These are phyloP conservation scores for Myotis lucifugus DNA, from an alignment of 2,113 vertebrate genomes.

Conservation along the genomic window DNA sequence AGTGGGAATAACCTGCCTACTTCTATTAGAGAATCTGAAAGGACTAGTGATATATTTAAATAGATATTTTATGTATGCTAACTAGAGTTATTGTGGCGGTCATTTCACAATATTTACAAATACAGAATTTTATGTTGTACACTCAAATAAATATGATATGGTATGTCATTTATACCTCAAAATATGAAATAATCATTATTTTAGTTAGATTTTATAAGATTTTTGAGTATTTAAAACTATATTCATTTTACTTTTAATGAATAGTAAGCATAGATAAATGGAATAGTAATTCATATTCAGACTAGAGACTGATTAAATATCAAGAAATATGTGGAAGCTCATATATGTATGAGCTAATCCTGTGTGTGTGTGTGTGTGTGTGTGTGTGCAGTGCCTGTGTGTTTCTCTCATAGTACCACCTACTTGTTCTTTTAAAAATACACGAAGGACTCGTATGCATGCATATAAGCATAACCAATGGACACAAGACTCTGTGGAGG, in stretches of 20 bases:
- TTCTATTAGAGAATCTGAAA: neutral
- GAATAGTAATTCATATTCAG: neutral
- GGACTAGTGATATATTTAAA: neutral
- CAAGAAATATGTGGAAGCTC: neutral
- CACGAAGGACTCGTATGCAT: neutral
- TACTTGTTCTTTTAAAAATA: neutral
- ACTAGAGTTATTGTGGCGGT: neutral
- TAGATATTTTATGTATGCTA: neutral
- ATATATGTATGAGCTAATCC: neutral
- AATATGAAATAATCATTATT: neutral
- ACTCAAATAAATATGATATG: neutral
- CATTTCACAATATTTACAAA: neutral
- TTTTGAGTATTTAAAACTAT: neutral
- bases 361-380: neutral
- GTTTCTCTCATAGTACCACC: neutral
- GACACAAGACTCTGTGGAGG: too few species aligned
- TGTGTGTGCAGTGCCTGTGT: rapidly evolving
- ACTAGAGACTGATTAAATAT: neutral
- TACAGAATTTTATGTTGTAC: neutral
- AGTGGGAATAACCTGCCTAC: neutral
- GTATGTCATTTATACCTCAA: neutral
- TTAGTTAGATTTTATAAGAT: neutral
- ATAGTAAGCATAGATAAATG: neutral
- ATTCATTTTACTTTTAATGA: neutral
- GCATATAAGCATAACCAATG: too few species aligned